Base-by-base conservation (phyloP, 2,797 vertebrate genomes). In the Pempheris klunzingeri region DNA sequence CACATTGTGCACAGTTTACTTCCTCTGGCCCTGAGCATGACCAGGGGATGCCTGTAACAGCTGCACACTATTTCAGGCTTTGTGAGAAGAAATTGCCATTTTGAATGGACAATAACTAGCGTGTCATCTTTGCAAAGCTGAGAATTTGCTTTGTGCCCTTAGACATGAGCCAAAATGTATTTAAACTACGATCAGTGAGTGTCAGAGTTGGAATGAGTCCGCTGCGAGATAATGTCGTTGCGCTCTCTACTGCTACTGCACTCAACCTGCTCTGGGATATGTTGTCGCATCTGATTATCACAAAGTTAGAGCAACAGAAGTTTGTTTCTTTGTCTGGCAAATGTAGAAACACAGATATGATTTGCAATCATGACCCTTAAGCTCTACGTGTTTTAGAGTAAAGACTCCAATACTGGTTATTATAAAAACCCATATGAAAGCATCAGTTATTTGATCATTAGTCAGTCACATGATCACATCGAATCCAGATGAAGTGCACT, bases 1-100 rank as follows among this genome's bases (percentile, higher is more conserved):
- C 71, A 72, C 74, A 67, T 41, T 65, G 68, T 68, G 47, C 46
- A 60, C 64, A 78, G 54, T 71, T 88, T 81, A 65, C 53, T 24
- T 46, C 39, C 22, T 69, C 24, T 74, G 26, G 34, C 44, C 70
- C 64, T 10, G 41, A 78, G 73, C 38, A 75, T n/a, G 53, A 41
- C 82, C 61, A 67, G 58, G 22, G 17, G 65, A 77, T 24, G 46
- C 61, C 24, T 28, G 28, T 58, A 73, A 81, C 65, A 78, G 77
- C 52, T 58, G 58, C 39, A 52, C 36, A 65, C 44, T 49, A 58
- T 59, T 39, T 53, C 13, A 28, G 36, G 68, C 18, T 77, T 52
- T 69, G 34, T 74, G 32, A 72, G 39, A 59, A 32, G 32, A 26
- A 36, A 46, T 55, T 28, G 24, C 12, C n/a, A 24, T 44, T 76